Evolutionary conservation across 2,888 invertebrate genomes (phyloP).

Genomic region (Galerucella nymphaeae): DNA sequence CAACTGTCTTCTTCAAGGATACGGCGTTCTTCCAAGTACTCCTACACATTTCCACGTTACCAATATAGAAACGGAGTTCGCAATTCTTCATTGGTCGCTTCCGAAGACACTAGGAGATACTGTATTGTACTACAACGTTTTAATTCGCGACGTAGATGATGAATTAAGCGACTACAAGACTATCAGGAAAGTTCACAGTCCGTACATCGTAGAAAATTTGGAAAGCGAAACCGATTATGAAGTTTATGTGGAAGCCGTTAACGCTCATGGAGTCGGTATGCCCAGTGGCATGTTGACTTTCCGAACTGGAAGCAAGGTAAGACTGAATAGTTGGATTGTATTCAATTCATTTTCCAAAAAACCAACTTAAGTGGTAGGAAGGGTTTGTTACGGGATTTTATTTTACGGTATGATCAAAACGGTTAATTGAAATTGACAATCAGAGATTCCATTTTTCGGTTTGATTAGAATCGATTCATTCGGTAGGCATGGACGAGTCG

Average conservation of each 20-base stretch:
- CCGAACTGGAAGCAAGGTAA: constrained; percentile 77
- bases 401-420: no score
- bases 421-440: no score
- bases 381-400: no score
- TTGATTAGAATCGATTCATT: no score
- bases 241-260: constrained; percentile 82
- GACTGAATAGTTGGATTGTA: constrained; percentile 21
- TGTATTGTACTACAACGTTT: constrained; percentile 68
- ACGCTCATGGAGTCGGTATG: constrained; percentile 82
- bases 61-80: constrained; percentile 80
- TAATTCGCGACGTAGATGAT: constrained; percentile 57
- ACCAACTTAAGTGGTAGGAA: no score
- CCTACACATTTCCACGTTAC: constrained; percentile 78
- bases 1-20: constrained; percentile 85
- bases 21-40: constrained; percentile 82
- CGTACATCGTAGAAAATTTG: constrained; percentile 80
- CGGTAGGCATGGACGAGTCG: no score
- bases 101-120: constrained; percentile 79
- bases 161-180: constrained; percentile 63
- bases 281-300: constrained; percentile 82
- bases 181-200: constrained; percentile 70
- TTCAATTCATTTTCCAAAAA: no score
- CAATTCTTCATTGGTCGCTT: constrained; percentile 81
- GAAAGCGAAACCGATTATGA: constrained; percentile 82
- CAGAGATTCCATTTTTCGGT: no score